These are phyloP conservation scores for Parasteatoda tepidariorum DNA, from an alignment of 1,140 invertebrate species.

Conservation along the genomic window DNA sequence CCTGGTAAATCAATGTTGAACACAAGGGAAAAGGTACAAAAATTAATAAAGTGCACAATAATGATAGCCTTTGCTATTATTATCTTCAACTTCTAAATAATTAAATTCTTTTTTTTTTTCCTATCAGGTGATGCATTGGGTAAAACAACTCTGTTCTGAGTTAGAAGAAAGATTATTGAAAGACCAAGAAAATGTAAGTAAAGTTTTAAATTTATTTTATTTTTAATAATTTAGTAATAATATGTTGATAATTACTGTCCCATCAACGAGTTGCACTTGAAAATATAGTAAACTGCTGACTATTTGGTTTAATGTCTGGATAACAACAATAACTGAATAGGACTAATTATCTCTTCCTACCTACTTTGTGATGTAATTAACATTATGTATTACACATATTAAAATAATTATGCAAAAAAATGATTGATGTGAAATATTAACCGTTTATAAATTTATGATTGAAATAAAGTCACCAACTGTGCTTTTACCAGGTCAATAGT, in stretches of 20 bases:
- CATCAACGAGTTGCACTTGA: too few relatives aligned
- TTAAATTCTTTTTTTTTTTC: constrained; percentile 19
- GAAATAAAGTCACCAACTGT: too few relatives aligned
- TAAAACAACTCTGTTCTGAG: constrained; percentile 82
- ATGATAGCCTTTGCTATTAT: neutral
- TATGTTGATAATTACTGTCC: neutral
- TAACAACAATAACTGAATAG: too few relatives aligned
- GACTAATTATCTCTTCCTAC: too few relatives aligned
- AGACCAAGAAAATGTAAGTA: constrained; percentile 71
- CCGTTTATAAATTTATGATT: too few relatives aligned
- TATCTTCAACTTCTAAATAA: neutral
- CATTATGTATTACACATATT: too few relatives aligned
- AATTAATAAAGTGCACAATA: neutral
- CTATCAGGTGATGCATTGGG: constrained; percentile 78
- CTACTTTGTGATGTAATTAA: too few relatives aligned
- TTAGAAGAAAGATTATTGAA: constrained; percentile 85
- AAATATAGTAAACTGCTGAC: too few relatives aligned
- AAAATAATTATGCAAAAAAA: too few relatives aligned
- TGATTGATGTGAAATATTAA: too few relatives aligned
- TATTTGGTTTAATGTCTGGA: too few relatives aligned
- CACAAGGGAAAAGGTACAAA: constrained; percentile 76
- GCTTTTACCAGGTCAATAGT: too few relatives aligned
- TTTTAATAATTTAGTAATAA: neutral
- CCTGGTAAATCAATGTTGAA: constrained; percentile 82
- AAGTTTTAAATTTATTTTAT: neutral